A percentile compares a stretch with the other conserved stretches of the same genome.
phyloP scores from a whole-genome alignment of 53 echinoderm and acorn worm genomes.

The Patiria pectinifera region DNA sequence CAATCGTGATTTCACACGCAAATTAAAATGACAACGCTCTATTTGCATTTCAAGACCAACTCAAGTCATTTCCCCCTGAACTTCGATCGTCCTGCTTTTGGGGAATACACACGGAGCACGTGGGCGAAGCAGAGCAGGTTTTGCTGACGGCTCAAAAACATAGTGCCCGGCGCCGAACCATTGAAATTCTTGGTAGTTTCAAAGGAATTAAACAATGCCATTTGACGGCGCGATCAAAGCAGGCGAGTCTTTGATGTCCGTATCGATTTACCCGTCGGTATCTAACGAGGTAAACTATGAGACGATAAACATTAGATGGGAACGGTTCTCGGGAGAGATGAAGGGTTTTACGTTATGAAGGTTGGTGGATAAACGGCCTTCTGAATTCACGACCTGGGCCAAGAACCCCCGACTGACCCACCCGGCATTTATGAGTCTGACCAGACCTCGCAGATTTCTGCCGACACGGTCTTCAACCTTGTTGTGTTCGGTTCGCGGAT shows the following conservation, averaged over 20 bases:
- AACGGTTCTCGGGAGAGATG: slow-evolving; percentile 19
- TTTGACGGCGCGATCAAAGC: slow-evolving; percentile 38
- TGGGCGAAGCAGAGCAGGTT: not conserved
- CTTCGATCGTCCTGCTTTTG: not conserved
- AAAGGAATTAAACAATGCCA: slow-evolving; percentile 51
- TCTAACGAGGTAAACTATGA: slow-evolving; percentile 14
- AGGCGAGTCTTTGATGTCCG: slow-evolving; percentile 4
- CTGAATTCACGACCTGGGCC: slow-evolving; percentile 1
- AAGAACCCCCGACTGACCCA: not conserved
- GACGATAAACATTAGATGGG: slow-evolving; percentile 32
- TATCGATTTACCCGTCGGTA: slow-evolving; percentile 43
- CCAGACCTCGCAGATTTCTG: not conserved
- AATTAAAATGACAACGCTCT: slow-evolving; percentile 3
- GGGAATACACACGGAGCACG: not conserved
- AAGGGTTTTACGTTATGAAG: not conserved
- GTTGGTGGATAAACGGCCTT: slow-evolving; percentile 5
- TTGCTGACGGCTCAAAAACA: slow-evolving; percentile 21
- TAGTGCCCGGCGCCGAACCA: not conserved
- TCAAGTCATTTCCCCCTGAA: not conserved
- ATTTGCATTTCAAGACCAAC: slow-evolving; percentile 9
- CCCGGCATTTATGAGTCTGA: not conserved
- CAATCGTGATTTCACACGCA: slow-evolving; percentile 28
- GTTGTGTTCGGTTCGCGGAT: not conserved
- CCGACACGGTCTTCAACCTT: not conserved
- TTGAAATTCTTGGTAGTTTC: slow-evolving; percentile 27